Base-by-base conservation (phyloP, 2,888 invertebrate species). In the Sylvicola fuscatus region DNA sequence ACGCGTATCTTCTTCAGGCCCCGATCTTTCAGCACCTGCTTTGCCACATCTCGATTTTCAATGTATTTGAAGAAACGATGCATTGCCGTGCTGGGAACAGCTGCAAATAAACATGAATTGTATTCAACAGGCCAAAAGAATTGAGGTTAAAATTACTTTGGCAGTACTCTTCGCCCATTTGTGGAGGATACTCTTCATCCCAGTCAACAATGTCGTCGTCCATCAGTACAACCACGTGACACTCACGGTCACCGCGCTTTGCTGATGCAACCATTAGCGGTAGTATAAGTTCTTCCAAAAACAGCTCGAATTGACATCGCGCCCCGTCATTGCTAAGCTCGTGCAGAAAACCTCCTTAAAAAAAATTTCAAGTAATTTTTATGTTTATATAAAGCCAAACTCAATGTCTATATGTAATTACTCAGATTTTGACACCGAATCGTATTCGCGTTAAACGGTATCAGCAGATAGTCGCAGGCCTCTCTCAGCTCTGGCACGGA, bases 301-400 rank as follows among this genome's bases (percentile, higher is more conserved):
- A 99, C 11, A 78, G 73, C 56, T 92, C 90, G 60, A 99, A 99
- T 56, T 97, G 95, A 43, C 83, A 76, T 3, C 93, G 73, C 1
- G 98, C 98, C n/a, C 98, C 98, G 58, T 98, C 98, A 61, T 99
- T 99, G 31, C 93, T 93, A 34, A 99, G 63, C 61, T 99, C 98
- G 60, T 98, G 98, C 37, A 98, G 69, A 36, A 98, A 70, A 35
- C 93, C 95, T 48, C 87, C 79, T 76, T 33, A 15, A 38, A 26
- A 34, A 16, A 8, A 6, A 14, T 29, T 13, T 21, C 21, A 21
- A 21, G 21, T 21, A 6, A 21, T 21, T 21, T 21, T 4, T 4
- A 6, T 21, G 4, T 21, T 21, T 8, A 4, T 8, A 21, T 4
- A 21, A 21, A 21, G 8, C 8, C 21, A 21, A 6, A 8, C 8